Conservation (phyloP, 2,113 vertebrate species). For the Psilopsiagon aurifrons region DNA sequence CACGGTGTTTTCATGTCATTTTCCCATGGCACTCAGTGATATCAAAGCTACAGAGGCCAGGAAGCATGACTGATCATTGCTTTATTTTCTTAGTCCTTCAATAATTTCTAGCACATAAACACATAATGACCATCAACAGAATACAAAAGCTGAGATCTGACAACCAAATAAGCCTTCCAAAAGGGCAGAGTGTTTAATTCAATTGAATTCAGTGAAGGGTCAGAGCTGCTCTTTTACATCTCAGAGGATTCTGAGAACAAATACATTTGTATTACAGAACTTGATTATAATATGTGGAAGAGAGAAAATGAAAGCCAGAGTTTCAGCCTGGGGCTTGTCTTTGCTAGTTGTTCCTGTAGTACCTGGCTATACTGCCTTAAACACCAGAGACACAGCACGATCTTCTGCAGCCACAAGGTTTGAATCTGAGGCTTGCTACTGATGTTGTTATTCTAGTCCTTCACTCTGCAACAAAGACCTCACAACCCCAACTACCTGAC, state of each 20-base stretch:
- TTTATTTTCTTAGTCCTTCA: constrained; percentile 26
- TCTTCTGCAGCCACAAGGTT: background rate
- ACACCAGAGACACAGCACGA: background rate
- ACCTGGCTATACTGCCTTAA: background rate
- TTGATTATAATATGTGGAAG: background rate
- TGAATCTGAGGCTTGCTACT: background rate
- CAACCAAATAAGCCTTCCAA: background rate
- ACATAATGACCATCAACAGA: background rate
- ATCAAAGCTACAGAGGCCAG: background rate
- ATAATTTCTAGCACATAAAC: constrained; percentile 14
- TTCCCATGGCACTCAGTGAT: background rate
- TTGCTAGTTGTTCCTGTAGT: background rate
- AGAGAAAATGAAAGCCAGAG: background rate
- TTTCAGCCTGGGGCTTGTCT: background rate
- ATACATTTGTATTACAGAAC: background rate
- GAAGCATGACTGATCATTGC: background rate
- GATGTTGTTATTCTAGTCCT: background rate
- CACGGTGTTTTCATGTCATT: background rate
- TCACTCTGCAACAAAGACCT: background rate
- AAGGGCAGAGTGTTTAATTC: background rate
- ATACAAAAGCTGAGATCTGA: background rate
- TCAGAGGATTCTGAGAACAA: background rate
- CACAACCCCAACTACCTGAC: background rate
- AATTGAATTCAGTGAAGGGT: background rate
- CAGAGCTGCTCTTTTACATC: background rate